These are phyloP conservation scores for Nibea coibor DNA, from an alignment of 2,113 vertebrate genomes.

Conservation along the genomic window DNA sequence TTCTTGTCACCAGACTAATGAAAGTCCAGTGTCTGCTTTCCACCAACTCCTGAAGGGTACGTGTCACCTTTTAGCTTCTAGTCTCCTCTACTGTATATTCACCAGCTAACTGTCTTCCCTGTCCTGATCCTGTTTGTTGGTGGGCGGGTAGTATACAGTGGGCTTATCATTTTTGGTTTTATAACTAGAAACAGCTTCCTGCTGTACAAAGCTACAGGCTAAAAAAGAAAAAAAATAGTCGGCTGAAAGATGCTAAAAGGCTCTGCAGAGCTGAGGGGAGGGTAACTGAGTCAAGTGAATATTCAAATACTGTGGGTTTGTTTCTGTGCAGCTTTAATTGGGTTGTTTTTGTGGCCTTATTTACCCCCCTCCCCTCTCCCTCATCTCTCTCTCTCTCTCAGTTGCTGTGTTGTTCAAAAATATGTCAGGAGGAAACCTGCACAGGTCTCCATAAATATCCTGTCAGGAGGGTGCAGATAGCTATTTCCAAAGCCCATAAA, in stretches of 20 bases:
- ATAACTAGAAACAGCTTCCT: no score
- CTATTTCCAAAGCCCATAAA: slow-evolving; percentile 57
- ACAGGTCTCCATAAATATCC: slow-evolving; percentile 47
- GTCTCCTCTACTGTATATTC: slow-evolving; percentile 2
- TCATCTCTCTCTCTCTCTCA: not conserved
- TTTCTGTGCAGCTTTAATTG: not conserved
- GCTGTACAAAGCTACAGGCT: not conserved
- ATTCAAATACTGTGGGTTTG: not conserved
- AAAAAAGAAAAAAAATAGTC: not conserved
- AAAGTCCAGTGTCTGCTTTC: not conserved
- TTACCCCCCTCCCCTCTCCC: not conserved
- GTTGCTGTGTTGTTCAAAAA: slow-evolving; percentile 13
- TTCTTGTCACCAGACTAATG: not conserved
- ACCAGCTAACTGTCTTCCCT: not conserved
- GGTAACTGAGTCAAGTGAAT: not conserved
- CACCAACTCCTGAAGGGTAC: slow-evolving; percentile 3
- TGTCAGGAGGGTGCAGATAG: slow-evolving; percentile 32
- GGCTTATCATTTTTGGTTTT: not conserved
- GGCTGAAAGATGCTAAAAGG: not conserved
- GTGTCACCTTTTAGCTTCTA: slow-evolving; percentile 6
- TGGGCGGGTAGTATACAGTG: not conserved
- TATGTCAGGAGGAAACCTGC: slow-evolving; percentile 25
- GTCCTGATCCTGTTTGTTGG: not conserved
- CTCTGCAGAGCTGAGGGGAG: not conserved
- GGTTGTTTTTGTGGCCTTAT: not conserved